These are phyloP conservation scores for Desoria tigrina DNA, from an alignment of 2,888 invertebrate species.

Conservation along the genomic window DNA sequence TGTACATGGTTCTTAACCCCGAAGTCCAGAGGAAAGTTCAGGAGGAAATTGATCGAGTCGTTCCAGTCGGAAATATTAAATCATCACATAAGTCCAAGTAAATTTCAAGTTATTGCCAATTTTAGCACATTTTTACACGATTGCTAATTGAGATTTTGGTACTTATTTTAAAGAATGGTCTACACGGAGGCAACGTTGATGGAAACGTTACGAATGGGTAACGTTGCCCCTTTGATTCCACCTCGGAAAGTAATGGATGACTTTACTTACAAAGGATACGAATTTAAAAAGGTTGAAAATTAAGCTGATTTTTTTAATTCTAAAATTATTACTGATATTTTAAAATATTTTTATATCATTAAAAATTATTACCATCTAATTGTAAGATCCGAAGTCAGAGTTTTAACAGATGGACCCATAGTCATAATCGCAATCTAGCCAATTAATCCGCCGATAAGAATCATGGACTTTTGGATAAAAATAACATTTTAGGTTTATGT, in stretches of 20 bases:
- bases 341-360: not conserved
- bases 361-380: too few relatives aligned
- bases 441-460: too few relatives aligned
- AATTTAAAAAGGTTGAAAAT: slow-evolving; percentile 21
- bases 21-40: slow-evolving; percentile 18
- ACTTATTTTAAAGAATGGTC: not conserved
- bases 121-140: not conserved
- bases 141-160: too few relatives aligned
- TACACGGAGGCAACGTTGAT: slow-evolving; percentile 20
- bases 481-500: too few relatives aligned
- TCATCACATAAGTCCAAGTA: slow-evolving; percentile 1
- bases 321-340: not conserved
- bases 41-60: slow-evolving; percentile 21
- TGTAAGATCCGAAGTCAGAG: too few relatives aligned
- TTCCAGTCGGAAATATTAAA: not conserved
- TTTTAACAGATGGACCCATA: too few relatives aligned
- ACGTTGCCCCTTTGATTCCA: slow-evolving; percentile 18
- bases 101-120: not conserved
- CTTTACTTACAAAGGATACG: slow-evolving; percentile 1
- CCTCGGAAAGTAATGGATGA: slow-evolving; percentile 10
- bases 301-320: too few relatives aligned
- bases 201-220: slow-evolving; percentile 14
- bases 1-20: slow-evolving; percentile 21
- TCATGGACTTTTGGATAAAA: too few relatives aligned
- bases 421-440: too few relatives aligned